Evolutionary conservation across 1,140 invertebrate species (phyloP).

Genomic region (Rhyacophila brunnea): DNA sequence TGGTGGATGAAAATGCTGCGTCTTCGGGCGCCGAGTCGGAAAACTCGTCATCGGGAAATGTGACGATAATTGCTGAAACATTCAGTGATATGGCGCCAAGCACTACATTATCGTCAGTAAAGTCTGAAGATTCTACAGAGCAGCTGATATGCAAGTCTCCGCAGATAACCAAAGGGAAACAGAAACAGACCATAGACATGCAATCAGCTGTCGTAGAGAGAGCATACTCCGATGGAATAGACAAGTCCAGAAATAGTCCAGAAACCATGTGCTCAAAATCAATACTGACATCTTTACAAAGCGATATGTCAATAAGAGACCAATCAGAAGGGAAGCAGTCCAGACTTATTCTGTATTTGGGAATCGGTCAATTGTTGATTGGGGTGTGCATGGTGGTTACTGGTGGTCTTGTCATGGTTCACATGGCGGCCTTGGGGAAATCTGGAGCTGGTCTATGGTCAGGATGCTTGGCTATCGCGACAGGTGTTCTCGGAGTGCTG

Average conservation of each 20-base stretch:
- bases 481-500: conserved; percentile 57
- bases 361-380: conserved; percentile 55
- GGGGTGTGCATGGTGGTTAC: conserved; percentile 58
- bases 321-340: conserved; percentile 35
- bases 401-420: conserved; percentile 57
- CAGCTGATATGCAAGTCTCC: conserved; percentile 57
- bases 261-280: conserved; percentile 40
- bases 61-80: conserved; percentile 40
- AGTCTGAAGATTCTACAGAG: conserved; percentile 55
- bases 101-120: conserved; percentile 49
- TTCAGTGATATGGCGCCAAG: conserved; percentile 37
- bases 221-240: conserved; percentile 16
- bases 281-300: conserved; percentile 42
- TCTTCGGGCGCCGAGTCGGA: conserved; percentile 34
- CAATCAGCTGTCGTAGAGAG: conserved; percentile 39
- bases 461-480: conserved; percentile 56
- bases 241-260: conserved; percentile 29
- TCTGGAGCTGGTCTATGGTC: conserved; percentile 63
- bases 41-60: conserved; percentile 36
- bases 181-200: conserved; percentile 38
- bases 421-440: conserved; percentile 56
- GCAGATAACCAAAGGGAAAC: conserved; percentile 45
- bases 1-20: conserved; percentile 27
- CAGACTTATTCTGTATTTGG: conserved; percentile 52
- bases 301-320: conserved; percentile 35